Evolutionary conservation across 2,113 vertebrate species (phyloP).

Genomic region (Daphoenositta chrysoptera): DNA sequence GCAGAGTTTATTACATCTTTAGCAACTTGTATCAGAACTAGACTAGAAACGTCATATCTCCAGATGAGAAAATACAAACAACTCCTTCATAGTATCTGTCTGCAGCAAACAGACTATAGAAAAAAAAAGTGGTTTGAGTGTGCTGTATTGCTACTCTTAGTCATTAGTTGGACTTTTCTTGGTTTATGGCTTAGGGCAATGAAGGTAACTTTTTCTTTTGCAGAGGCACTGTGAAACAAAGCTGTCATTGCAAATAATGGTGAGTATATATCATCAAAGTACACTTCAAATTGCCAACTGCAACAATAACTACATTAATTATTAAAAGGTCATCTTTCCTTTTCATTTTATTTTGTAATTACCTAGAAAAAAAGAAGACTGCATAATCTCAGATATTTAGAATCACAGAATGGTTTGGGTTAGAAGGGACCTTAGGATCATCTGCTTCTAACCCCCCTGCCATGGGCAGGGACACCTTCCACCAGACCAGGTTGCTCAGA

Average conservation of each 20-base stretch:
- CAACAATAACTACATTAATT: not conserved
- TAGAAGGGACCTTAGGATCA: not conserved
- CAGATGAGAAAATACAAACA: not conserved
- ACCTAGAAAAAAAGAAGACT: not conserved
- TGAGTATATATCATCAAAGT: not conserved
- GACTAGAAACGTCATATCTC: not conserved
- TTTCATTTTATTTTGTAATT: not conserved
- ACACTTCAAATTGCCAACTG: not conserved
- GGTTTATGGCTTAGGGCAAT: not conserved
- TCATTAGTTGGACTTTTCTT: not conserved
- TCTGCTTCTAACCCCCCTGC: not conserved
- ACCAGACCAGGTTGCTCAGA: not conserved
- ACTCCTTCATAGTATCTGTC: not conserved
- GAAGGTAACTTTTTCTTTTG: not conserved
- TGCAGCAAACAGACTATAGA: not conserved
- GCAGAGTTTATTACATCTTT: not conserved
- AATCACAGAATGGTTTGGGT: not conserved
- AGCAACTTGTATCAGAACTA: not conserved
- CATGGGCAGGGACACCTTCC: too few species aligned
- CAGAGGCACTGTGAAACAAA: not conserved
- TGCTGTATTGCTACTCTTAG: not conserved
- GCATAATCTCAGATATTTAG: not conserved
- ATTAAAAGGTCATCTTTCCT: not conserved
- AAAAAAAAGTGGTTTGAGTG: not conserved
- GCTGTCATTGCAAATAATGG: not conserved